These are phyloP conservation scores for Podilymbus podiceps DNA, from an alignment of 2,113 vertebrate genomes.

Conservation along the genomic window DNA sequence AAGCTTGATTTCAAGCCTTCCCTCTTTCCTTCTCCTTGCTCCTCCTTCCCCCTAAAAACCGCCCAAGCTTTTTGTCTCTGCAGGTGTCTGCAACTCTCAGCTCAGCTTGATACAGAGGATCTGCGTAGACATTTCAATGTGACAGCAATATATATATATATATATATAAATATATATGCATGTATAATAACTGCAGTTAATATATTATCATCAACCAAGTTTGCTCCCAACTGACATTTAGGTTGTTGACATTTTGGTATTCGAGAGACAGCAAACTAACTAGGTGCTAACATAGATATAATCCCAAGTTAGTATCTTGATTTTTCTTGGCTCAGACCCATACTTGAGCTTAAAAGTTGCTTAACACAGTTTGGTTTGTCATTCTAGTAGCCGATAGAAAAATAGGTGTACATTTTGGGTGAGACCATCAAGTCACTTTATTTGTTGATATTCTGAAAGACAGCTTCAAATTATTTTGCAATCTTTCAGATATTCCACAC, in stretches of 20 bases:
- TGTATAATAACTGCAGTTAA: neutral
- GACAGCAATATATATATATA: neutral
- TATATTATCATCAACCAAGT: neutral
- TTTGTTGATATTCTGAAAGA: neutral
- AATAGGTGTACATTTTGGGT: neutral
- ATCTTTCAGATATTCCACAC: neutral
- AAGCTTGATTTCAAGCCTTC: neutral
- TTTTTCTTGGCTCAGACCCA: neutral
- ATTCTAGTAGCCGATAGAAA: neutral
- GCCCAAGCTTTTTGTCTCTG: neutral
- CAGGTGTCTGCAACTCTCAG: neutral
- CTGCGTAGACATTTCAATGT: neutral
- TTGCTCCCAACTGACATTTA: neutral
- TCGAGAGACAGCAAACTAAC: neutral
- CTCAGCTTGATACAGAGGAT: neutral
- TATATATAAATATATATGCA: neutral
- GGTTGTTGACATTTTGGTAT: neutral
- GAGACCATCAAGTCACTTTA: neutral
- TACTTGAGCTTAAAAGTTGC: neutral
- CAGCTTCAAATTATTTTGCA: neutral
- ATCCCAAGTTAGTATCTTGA: neutral
- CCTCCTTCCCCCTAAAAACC: neutral
- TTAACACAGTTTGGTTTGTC: neutral
- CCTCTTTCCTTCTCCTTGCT: neutral
- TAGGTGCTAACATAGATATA: neutral